Conservation (phyloP, 2,113 vertebrate genomes). For the Trogon surrucura region DNA sequence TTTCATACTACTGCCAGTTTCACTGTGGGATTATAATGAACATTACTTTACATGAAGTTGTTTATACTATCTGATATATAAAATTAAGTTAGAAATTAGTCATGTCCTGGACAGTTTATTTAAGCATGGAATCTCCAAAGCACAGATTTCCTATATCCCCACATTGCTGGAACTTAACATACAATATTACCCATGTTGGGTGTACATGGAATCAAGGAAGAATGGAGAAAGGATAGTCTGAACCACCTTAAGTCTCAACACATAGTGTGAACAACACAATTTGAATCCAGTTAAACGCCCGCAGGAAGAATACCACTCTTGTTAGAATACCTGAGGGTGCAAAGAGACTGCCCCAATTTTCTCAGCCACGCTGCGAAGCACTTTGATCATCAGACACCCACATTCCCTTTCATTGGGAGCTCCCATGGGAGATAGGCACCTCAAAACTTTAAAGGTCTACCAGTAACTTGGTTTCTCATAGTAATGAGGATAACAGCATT, state of each 20-base stretch:
- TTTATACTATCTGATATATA: neutral
- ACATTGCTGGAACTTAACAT: neutral
- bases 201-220: neutral
- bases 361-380: neutral
- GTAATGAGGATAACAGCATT: neutral
- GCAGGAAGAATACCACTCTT: neutral
- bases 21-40: neutral
- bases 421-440: neutral
- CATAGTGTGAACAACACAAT: neutral
- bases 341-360: neutral
- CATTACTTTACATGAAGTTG: neutral
- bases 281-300: neutral
- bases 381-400: neutral
- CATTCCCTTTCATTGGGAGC: neutral
- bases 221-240: neutral
- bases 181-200: neutral
- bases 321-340: neutral
- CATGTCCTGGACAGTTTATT: neutral
- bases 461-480: neutral
- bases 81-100: neutral
- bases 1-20: neutral
- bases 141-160: neutral
- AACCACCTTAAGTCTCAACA: neutral
- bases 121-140: neutral
- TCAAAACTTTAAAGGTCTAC: neutral